Conservation (phyloP, 2,888 invertebrate genomes). For the Drosophila merina region DNA sequence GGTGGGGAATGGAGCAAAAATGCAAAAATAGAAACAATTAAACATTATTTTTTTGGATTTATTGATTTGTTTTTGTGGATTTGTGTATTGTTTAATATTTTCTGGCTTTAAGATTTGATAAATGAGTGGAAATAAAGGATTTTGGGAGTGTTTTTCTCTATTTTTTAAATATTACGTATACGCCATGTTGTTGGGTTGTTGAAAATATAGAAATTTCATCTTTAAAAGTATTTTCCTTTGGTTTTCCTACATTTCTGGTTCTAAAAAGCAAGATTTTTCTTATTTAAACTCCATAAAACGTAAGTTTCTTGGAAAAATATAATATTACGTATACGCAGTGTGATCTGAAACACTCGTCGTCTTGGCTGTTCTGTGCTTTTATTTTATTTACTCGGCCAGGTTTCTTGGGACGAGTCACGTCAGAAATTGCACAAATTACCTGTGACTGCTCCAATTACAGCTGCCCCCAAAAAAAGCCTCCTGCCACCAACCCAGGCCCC, state of each 20-base stretch:
- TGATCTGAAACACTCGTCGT: too few relatives aligned
- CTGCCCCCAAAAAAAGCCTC: neutral
- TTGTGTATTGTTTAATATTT: neutral
- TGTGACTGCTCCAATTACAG: slow-evolving; percentile 41
- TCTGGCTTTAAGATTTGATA: too few relatives aligned
- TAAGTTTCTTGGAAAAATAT: slow-evolving; percentile 19
- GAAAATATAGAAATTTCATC: too few relatives aligned
- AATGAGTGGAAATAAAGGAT: too few relatives aligned
- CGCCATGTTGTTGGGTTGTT: neutral
- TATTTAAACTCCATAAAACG: too few relatives aligned
- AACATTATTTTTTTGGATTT: slow-evolving; percentile 2
- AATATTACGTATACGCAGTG: slow-evolving; percentile 10
- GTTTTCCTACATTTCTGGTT: too few relatives aligned
- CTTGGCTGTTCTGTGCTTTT: neutral
- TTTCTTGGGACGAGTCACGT: slow-evolving; percentile 28
- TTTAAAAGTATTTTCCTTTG: too few relatives aligned
- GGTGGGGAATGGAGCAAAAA: neutral
- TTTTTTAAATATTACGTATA: slow-evolving; percentile 21
- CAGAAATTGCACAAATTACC: slow-evolving; percentile 39
- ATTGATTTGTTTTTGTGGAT: slow-evolving; percentile 47
- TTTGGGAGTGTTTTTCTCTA: neutral
- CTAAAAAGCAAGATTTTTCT: too few relatives aligned
- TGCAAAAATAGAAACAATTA: slow-evolving; percentile 9
- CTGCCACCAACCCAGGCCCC: neutral
- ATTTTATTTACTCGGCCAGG: slow-evolving; percentile 1